phyloP scores from a whole-genome alignment of 2,113 vertebrate genomes.

The Aspiorhynchus laticeps region DNA sequence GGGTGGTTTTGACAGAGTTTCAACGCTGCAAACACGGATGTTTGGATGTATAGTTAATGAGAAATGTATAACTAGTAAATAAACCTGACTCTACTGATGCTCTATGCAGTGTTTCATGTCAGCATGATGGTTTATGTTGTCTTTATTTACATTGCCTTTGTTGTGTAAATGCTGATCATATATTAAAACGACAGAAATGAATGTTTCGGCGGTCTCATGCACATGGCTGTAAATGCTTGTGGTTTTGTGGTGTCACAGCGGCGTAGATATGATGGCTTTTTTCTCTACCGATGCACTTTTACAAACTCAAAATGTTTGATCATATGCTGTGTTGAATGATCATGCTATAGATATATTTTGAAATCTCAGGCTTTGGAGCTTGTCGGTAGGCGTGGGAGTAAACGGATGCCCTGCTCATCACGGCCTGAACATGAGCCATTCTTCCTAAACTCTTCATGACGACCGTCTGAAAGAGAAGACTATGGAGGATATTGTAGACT shows the following conservation, averaged over 20 bases:
- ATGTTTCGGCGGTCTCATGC: not conserved
- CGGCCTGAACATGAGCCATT: not conserved
- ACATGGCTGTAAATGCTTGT: not conserved
- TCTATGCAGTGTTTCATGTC: not conserved
- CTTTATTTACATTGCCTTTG: not conserved
- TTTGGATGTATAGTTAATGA: not conserved
- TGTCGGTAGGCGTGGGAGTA: not conserved
- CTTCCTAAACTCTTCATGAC: not conserved
- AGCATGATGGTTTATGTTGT: not conserved
- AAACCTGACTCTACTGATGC: not conserved
- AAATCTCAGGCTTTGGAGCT: not conserved
- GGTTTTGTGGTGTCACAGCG: not conserved
- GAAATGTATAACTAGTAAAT: not conserved
- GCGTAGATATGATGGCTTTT: not conserved
- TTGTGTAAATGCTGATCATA: not conserved
- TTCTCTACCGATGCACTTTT: not conserved
- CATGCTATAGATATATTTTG: not conserved
- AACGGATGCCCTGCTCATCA: constrained; percentile 25
- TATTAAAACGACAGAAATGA: not conserved
- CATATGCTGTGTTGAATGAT: not conserved
- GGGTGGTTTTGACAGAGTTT: not conserved
- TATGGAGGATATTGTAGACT: constrained; percentile 24
- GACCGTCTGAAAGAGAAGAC: not conserved
- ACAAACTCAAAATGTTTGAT: not conserved
- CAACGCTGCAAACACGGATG: not conserved